Evolutionary conservation across 2,797 vertebrate genomes (phyloP), one percentile per base, ranked within the genome.

Genomic region (Hippopotamyrus pictus): DNA sequence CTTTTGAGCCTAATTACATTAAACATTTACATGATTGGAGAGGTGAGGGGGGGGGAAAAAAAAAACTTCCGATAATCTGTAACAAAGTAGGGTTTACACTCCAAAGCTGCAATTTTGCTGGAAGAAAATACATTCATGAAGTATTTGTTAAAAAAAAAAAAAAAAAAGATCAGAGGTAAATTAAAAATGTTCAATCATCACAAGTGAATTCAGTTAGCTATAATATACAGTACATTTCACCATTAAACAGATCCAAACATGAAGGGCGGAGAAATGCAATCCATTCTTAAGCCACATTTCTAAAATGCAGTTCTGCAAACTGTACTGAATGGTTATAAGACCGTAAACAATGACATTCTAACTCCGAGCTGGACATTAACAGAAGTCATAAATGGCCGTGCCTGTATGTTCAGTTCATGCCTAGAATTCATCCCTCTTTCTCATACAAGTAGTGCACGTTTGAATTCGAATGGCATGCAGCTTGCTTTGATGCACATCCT

Each of bases 91-190:
- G 44, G 57, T 86, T 85, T 89, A 83, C 88, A 91, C 91, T 94
- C 92, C 93, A 91, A 93, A 90, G 92, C 92, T 93, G 93, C 89
- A 93, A 94, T 92, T 62, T 91, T 92, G 90, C 91, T 88, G 90
- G 90, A 90, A 90, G 92, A 93, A 94, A 94, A 91, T 95, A 96
- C 95, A 96, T 96, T 96, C 96, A 95, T 96, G 95, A 94, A 90
- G 90, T 90, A 90, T 94, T 90, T 92, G 92, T 91, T 53, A 92
- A 93, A 91, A 91, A 88, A 94, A 86, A 59, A 86, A 59, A 91
- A 12, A 83, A 62, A 91, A 88, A 88, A 95, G 89, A 91, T 93
- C 57, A 65, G 83, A 89, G 51, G 76, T 82, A 46, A 93, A 91
- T 90, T 86, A 46, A 89, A 89, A 92, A 46, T 69, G 48, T 88